Evolutionary conservation across 2,888 invertebrate species (phyloP), one percentile per base, ranked within the genome.

Genomic region (Drosophila vallismaia): DNA sequence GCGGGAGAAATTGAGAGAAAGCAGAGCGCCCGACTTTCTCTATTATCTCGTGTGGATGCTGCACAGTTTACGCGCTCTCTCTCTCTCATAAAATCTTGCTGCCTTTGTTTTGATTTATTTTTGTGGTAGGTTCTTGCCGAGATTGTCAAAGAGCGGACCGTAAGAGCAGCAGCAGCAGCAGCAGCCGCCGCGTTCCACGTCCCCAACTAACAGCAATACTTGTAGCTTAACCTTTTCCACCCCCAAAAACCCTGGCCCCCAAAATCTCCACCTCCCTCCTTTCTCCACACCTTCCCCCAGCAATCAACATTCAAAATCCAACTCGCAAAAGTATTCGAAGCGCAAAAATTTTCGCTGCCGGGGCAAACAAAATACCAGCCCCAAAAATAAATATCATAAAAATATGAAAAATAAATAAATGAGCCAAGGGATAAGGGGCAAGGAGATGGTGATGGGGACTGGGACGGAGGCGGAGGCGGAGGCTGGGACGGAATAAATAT

Each of bases 381-480:
- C 77, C 49, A 51, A 71, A 76, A 75, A 75, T 75, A 86, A 86
- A 86, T 78, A 82, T 80, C 69, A 80, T 86, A 76, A 83, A 78
- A 77, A 79, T 79, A 73, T 76, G 77, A 86, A 79, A 72, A 83
- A 76, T 77, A 86, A 82, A 82, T 80, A 82, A 79, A 80, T 86
- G 74, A 83, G 77, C 63, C 28, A 31, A 36, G 36, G 36, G 36
- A 36, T n/a, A 10, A 12, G 4, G 12, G n/a, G 12, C 4, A n/a
- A 3, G 4, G 31, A 12, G 33, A n/a, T n/a, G n/a, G n/a, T n/a
- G n/a, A n/a, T n/a, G n/a, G n/a, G n/a, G n/a, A n/a, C n/a, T n/a
- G n/a, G n/a, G n/a, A n/a, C n/a, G n/a, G 26, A 26, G 26, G 4
- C 3, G 26, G 26, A 26, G n/a, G 26, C 9, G 3, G 31, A 12